These are phyloP conservation scores for Drosophila maculinotata DNA, from an alignment of 2,888 invertebrate species.

Conservation along the genomic window DNA sequence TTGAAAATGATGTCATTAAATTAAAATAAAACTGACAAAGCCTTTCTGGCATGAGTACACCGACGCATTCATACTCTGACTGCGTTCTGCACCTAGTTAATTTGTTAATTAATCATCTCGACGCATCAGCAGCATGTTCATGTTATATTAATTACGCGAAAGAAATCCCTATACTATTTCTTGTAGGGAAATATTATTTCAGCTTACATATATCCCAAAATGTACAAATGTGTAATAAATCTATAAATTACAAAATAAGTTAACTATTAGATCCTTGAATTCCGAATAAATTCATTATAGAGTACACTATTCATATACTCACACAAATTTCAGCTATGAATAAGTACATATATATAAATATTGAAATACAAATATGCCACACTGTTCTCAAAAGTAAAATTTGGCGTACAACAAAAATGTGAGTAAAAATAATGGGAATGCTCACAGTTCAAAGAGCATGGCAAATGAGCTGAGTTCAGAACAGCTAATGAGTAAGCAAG, in stretches of 20 bases:
- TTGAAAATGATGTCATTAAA: constrained; percentile 64
- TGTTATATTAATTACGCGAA: not conserved
- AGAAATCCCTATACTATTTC: not conserved
- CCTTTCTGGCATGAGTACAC: constrained; percentile 8
- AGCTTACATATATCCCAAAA: not conserved
- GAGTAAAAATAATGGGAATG: constrained; percentile 3
- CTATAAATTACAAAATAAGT: not conserved
- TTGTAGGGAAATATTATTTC: not conserved
- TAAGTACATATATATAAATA: not conserved
- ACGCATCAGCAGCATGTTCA: not conserved
- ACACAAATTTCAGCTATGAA: too few relatives aligned
- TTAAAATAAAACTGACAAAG: constrained; percentile 40
- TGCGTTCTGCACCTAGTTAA: not conserved
- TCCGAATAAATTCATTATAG: not conserved
- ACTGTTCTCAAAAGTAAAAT: not conserved
- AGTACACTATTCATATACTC: too few relatives aligned
- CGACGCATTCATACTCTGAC: constrained; percentile 16
- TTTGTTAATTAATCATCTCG: constrained; percentile 17
- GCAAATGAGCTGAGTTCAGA: constrained; percentile 27
- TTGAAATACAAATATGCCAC: too few relatives aligned
- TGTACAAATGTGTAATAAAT: too few relatives aligned
- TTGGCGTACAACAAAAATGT: not conserved
- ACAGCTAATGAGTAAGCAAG: constrained; percentile 37
- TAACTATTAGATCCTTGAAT: too few relatives aligned
- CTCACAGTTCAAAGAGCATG: constrained; percentile 42